Evolutionary conservation across 2,888 invertebrate species (phyloP), one percentile per base, ranked within the genome.

Genomic region (Caenorhabditis sp.): DNA sequence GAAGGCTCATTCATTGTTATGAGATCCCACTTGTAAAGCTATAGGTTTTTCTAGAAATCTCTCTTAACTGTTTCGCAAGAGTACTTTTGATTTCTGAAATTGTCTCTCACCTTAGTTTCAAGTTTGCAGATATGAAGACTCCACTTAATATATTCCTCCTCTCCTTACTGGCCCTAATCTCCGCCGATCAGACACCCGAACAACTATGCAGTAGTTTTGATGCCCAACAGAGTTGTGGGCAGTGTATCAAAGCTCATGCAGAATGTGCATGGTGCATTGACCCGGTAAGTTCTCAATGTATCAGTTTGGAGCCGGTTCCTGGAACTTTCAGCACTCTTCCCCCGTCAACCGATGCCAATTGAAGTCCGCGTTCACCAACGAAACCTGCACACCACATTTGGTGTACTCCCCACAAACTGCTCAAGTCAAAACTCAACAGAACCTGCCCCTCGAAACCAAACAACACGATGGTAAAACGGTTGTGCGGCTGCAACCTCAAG

Each of bases 181-280:
- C 24, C 19, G 66, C 44, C 10, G 47, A 72, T 6, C 22, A 47
- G 8, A 3, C 47, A 4, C 31, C 47, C 10, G 51, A 82, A 2
- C n/a, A 61, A 24, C 26, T 70, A 28, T 86, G 87, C 56, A 51
- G 58, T 16, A 64, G 49, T 64, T 44, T 66, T 0, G 84, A 83
- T 35, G 80, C 86, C 19, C 87, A 86, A 35, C 76, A 82, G 22
- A 85, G 86, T 54, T 91, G 91, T 80, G 88, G 88, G 16, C 85
- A 87, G 38, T 91, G 91, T 49, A 89, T 90, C 38, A 87, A 90
- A 64, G 77, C 87, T 31, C 84, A 89, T 74, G 83, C 85, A 12
- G 88, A 89, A 26, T 91, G 91, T 66, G 90, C 88, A 41, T 91
- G 90, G 90, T 91, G 91, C 68, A 85, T 84, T 6, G 90, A 90